Base-by-base conservation (phyloP, 2,888 invertebrate species). In the Meteorus colon region DNA sequence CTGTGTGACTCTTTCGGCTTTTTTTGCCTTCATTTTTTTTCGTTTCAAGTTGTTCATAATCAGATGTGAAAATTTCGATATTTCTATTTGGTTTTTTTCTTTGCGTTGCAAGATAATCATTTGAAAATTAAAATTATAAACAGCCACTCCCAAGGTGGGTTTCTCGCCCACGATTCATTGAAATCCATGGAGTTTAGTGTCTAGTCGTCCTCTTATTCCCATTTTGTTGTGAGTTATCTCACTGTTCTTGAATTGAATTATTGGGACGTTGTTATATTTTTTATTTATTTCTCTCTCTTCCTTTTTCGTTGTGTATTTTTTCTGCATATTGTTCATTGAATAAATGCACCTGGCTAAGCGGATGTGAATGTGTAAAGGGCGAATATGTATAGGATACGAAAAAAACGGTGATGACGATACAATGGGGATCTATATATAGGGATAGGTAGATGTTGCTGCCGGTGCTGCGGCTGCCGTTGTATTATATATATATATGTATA, bases 121-220 rank as follows among this genome's bases (percentile, higher is more conserved):
- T 79, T 19, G 79, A 80, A 12, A 82, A 83, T 82, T 81, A 82
- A 76, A 82, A 82, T 83, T 79, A 83, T 79, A 82, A 82, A 82
- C 41, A 74, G 81, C 78, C 82, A 72, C 81, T 77, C 79, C 80
- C 72, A 73, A 70, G 34, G 60, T 68, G 45, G 48, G 51, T 34
- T 41, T 63, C 60, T 71, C 74, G 77, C 77, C 77, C 67, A 74
- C 77, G 71, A 67, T 69, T 74, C 48, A 66, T 71, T 77, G 66
- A 74, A 74, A 70, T 70, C 65, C 55, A 55, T 24, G 19, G 24
- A 1, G 55, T 55, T n/a, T 55, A 55, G 55, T 55, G 55, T 55
- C n/a, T 55, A 55, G 48, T 31, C 37, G 67, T 24, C 24, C 55
- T 19, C 41, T 51, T 66, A 27, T 14, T 34, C 27, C 27, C 37